Conservation (phyloP, 2,113 vertebrate species). For the Cranoglanis bouderius region DNA sequence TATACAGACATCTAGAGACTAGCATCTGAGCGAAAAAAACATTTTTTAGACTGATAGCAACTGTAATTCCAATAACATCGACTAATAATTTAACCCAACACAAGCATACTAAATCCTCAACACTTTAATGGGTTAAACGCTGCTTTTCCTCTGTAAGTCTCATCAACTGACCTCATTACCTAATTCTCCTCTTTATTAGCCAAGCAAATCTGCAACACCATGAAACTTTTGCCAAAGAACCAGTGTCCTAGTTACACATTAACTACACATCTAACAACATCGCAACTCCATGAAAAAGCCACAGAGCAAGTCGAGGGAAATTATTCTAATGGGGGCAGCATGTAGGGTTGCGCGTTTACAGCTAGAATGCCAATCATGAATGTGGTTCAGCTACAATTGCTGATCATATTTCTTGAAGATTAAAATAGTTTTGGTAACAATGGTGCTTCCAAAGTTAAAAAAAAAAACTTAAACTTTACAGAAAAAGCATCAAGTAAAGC, state of each 20-base stretch:
- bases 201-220: constrained; percentile 17
- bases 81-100: no score
- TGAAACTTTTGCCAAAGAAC: constrained; percentile 39
- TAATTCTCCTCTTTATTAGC: constrained; percentile 37
- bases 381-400: background rate
- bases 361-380: background rate
- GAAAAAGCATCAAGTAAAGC: background rate
- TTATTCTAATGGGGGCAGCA: background rate
- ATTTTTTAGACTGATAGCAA: background rate
- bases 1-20: background rate
- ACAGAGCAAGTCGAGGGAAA: background rate
- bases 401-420: background rate
- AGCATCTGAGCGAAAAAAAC: background rate
- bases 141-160: constrained; percentile 34
- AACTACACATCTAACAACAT: constrained; percentile 10
- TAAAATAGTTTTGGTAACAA: background rate
- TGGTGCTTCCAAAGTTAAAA: background rate
- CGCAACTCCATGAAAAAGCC: background rate
- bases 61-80: background rate
- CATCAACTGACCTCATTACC: constrained; percentile 42
- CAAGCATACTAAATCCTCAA: background rate
- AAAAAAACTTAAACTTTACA: background rate
- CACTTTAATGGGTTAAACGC: background rate
- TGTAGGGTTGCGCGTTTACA: background rate
- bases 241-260: constrained; percentile 47